Base-by-base conservation (phyloP, 2,797 vertebrate species). In the Monodelphis domestica region DNA sequence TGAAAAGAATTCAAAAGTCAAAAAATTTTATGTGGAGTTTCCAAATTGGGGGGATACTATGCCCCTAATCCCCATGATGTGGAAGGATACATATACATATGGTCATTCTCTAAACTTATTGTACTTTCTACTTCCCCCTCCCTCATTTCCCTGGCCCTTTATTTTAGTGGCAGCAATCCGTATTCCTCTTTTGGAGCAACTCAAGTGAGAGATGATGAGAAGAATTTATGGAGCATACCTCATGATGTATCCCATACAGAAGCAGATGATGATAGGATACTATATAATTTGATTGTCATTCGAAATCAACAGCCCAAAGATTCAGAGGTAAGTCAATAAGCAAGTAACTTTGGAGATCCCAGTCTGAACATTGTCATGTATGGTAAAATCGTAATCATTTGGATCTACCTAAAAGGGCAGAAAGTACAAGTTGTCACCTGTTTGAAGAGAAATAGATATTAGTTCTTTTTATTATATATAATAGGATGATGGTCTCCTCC, bases 301-400 rank as follows among this genome's bases (percentile, higher is more conserved):
- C 99, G 99, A 95, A 99, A 99, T 97, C 98, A 99, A 98, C 97
- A 99, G 89, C 99, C 99, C 96, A 98, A 98, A 96, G 99, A 99
- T 91, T 99, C 99, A 0, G 99, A 99, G 99, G 99, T 99, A 97
- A 98, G 98, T 29, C 4, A 5, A 10, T 1, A 7, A 33, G 45
- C 29, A 50, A 33, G 87, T 78, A 26, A 45, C 30, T 88, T 92
- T n/a, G 38, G 84, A 87, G 38, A 54, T 24, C 30, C 51, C 1
- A 2, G 0, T 54, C 15, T 51, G 28, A 21, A 4, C 9, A 17
- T 63, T 63, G 52, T 12, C 33, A 1, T 0, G 45, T 26, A 26
- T 3, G 2, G 28, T 51, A 7, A 29, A 87, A 90, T 70, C 15
- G 70, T 70, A 17, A 33, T 70, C 3, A 70, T 45, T 45, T 45